Evolutionary conservation across 2,113 vertebrate species (phyloP), one percentile per base, ranked within the genome.

Genomic region (Hemibagrus wyckioides): DNA sequence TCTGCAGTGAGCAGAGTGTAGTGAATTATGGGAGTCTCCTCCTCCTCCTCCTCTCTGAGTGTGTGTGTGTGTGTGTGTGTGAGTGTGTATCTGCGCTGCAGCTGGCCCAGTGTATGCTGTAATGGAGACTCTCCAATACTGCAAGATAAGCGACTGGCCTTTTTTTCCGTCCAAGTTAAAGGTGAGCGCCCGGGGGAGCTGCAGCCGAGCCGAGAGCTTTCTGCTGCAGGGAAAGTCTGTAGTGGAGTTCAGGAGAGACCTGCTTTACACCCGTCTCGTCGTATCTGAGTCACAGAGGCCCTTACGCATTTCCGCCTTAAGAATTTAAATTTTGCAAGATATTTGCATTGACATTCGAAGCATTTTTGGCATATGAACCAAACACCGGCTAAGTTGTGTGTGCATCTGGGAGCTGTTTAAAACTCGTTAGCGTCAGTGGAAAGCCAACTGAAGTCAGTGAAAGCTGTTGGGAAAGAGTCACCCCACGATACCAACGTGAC

Each of bases 91-190:
- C 50, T 88, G 86, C 21, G 80, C 86, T 52, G 50, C 85, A 87
- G 83, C 86, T 88, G 85, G 56, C 75, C 13, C 65, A 84, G 75
- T 75, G 71, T 67, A 86, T 84, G 48, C 76, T 90, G 87, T 87
- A 88, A 88, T 90, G 81, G 82, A 90, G 85, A 85, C 57, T 80
- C 82, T 79, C 84, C 81, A 86, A 48, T 90, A 88, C 84, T 81
- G 89, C 86, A 85, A 80, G 86, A 90, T 90, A 88, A 85, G 87
- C 54, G 19, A 86, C 73, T 76, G 76, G 23, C 65, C 59, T 57
- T 85, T 84, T 75, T 63, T 85, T 81, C 76, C 73, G 39, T 85
- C 82, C 10, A 33, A 82, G 86, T 67, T 77, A 84, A 86, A 87
- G 88, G 65, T 77, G 75, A 73, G 76, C 25, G 65, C 83, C 88